phyloP scores from a whole-genome alignment of 2,113 vertebrate species.

The Bufo gargarizans region DNA sequence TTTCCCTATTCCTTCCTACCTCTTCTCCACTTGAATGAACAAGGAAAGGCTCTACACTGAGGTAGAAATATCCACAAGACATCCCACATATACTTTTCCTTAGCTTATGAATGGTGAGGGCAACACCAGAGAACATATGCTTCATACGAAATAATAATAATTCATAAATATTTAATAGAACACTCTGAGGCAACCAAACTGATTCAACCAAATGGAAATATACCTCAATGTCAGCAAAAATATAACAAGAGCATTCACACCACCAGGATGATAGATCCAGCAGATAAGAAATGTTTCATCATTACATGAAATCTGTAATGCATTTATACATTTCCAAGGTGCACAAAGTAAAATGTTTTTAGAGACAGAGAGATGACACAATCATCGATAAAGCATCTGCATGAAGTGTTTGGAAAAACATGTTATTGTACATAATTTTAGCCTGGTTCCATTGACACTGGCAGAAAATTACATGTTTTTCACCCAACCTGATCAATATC shows the following conservation, averaged over 20 bases:
- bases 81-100: too few species aligned
- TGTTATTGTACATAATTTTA: slow-evolving; percentile 64
- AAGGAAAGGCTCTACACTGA: too few species aligned
- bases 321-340: not conserved
- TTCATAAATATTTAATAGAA: too few species aligned
- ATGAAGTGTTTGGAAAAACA: slow-evolving; percentile 62
- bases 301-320: slow-evolving; percentile 5
- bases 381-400: slow-evolving; percentile 64
- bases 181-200: too few species aligned
- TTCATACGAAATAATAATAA: too few species aligned
- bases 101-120: too few species aligned
- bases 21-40: too few species aligned
- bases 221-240: not conserved
- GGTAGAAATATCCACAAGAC: too few species aligned
- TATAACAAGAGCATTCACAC: not conserved
- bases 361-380: not conserved
- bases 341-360: not conserved
- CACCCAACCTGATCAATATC: slow-evolving; percentile 66
- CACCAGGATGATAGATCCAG: not conserved
- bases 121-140: too few species aligned
- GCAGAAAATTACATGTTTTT: slow-evolving; percentile 61
- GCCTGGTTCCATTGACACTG: slow-evolving; percentile 60
- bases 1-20: too few species aligned
- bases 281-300: not conserved
- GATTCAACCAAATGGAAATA: not conserved